These are phyloP conservation scores for Bovichtus variegatus DNA, from an alignment of 2,797 vertebrate genomes.

Conservation along the genomic window DNA sequence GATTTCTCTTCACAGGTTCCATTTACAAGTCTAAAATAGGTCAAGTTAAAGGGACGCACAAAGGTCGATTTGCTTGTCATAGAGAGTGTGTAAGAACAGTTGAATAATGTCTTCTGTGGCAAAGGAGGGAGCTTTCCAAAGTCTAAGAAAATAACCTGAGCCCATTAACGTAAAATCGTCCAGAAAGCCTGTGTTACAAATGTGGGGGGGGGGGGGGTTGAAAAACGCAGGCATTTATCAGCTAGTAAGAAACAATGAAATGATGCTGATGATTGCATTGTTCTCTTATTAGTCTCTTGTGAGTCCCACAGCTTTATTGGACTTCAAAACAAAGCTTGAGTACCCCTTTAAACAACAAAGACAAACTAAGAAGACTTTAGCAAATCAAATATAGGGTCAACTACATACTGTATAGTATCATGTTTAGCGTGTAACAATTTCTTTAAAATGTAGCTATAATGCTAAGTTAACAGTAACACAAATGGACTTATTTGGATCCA, in stretches of 20 bases:
- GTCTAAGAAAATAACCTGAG: background rate
- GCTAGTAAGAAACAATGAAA: background rate
- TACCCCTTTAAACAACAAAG: background rate
- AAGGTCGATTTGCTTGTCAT: background rate
- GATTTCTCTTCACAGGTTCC: background rate
- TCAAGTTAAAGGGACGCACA: background rate
- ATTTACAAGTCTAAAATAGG: background rate
- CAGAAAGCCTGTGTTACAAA: background rate
- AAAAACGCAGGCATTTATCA: background rate
- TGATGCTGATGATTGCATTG: background rate
- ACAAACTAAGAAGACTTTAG: background rate
- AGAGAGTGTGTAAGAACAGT: background rate
- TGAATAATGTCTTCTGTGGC: background rate
- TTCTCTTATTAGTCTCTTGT: no score
- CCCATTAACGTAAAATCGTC: no score
- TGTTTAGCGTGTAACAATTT: background rate
- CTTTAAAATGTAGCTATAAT: background rate
- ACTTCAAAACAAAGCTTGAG: accelerated
- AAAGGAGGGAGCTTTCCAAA: background rate
- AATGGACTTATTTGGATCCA: background rate
- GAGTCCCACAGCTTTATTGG: background rate
- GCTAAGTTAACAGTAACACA: background rate
- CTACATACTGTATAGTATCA: no score
- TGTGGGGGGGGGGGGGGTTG: background rate
- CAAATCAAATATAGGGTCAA: background rate